A percentile compares a stretch with the other conserved stretches of the same genome.
These are phyloP conservation scores for Nomada flava DNA, from an alignment of 2,888 invertebrate genomes.

Conservation along the genomic window DNA sequence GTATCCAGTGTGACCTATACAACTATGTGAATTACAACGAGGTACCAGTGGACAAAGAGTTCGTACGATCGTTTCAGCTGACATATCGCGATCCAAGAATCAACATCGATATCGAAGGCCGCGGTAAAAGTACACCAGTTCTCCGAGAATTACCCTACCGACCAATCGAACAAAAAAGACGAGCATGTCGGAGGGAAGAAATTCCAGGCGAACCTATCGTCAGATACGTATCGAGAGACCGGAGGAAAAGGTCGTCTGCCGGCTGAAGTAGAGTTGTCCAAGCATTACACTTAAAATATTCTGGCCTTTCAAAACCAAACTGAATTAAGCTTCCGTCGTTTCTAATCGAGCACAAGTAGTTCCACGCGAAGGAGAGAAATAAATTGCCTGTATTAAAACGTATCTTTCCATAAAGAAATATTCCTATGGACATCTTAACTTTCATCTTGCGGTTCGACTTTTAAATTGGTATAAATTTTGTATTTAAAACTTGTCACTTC, in stretches of 20 bases:
- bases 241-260: conserved; percentile 30
- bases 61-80: conserved; percentile 29
- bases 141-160: not conserved
- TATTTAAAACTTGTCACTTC: too few species aligned
- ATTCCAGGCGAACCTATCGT: conserved; percentile 32
- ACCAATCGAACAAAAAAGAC: conserved; percentile 4
- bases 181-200: conserved; percentile 23
- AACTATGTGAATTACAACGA: conserved; percentile 41
- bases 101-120: conserved; percentile 44
- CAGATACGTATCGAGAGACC: conserved; percentile 26
- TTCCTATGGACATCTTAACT: too few species aligned
- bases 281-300: conserved; percentile 4
- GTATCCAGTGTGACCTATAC: conserved; percentile 54
- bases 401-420: too few species aligned
- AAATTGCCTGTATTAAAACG: too few species aligned
- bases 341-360: not conserved
- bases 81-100: conserved; percentile 41
- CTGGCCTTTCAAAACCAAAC: not conserved
- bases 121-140: conserved; percentile 5
- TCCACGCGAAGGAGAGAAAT: too few species aligned
- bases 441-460: too few species aligned
- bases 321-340: not conserved
- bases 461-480: too few species aligned
- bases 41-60: conserved; percentile 35
- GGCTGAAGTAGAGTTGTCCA: not conserved